phyloP scores from a whole-genome alignment of 2,797 vertebrate genomes.

The Pseudochirops corinnae region DNA sequence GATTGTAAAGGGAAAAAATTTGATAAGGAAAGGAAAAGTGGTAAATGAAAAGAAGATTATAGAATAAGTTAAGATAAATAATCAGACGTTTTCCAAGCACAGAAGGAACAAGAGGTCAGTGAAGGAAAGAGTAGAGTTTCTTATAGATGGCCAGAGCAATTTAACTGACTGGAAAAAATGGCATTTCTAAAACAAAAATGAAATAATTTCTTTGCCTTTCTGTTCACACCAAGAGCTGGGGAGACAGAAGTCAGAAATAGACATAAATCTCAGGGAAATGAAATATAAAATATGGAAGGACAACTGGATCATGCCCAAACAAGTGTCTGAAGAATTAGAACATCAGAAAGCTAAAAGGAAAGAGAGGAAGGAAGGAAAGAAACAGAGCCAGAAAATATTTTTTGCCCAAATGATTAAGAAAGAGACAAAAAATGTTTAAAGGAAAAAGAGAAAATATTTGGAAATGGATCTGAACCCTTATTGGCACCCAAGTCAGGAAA shows the following conservation, averaged over 20 bases:
- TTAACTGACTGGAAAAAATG: slow-evolving; percentile 81
- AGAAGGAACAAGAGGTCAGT: slow-evolving; percentile 78
- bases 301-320: slow-evolving; percentile 69
- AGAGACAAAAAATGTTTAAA: not conserved
- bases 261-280: slow-evolving; percentile 81
- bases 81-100: slow-evolving; percentile 74
- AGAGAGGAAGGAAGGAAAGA: not conserved
- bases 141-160: slow-evolving; percentile 80
- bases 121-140: slow-evolving; percentile 78
- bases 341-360: not conserved
- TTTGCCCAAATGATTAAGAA: not conserved
- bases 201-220: slow-evolving; percentile 82
- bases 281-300: slow-evolving; percentile 69
- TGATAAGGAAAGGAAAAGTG: slow-evolving; percentile 66
- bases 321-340: slow-evolving; percentile 82
- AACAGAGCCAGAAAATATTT: not conserved
- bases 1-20: slow-evolving; percentile 39
- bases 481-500: not conserved
- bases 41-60: slow-evolving; percentile 77
- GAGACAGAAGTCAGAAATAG: slow-evolving; percentile 83
- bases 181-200: slow-evolving; percentile 81
- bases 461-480: not conserved
- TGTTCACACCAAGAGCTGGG: slow-evolving; percentile 77
- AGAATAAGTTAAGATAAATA: slow-evolving; percentile 80
- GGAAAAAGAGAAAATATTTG: not conserved